A percentile compares a stretch with the other conserved stretches of the same genome.
Conservation (phyloP, 2,113 vertebrate genomes). For the Dolichotis patagonum region DNA sequence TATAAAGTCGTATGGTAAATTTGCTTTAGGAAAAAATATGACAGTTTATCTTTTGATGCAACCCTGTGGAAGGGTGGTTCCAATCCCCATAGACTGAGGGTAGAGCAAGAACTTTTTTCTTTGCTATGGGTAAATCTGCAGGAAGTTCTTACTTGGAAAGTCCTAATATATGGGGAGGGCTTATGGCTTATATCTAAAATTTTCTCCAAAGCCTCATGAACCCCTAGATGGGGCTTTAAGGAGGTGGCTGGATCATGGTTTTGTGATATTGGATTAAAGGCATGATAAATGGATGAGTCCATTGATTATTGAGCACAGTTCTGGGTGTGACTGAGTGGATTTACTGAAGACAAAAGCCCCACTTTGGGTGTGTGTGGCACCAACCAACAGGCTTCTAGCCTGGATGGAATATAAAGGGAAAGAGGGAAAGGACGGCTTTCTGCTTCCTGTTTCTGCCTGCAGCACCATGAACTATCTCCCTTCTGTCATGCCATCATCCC, state of each 20-base stretch:
- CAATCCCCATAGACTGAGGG: neutral
- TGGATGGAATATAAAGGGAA: neutral
- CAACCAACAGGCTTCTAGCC: neutral
- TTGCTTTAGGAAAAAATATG: slow-evolving; percentile 23
- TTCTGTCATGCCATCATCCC: neutral
- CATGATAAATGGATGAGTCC: neutral
- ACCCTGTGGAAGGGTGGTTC: neutral
- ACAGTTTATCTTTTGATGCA: neutral
- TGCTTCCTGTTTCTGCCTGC: neutral
- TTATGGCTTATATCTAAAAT: neutral
- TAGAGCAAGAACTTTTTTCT: neutral
- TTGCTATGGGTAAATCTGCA: neutral
- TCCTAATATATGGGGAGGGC: neutral
- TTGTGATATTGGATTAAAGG: neutral
- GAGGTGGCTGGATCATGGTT: neutral
- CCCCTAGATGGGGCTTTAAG: neutral
- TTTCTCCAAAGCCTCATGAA: neutral
- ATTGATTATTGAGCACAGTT: neutral
- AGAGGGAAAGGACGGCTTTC: neutral
- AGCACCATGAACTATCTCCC: neutral
- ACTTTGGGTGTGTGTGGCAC: neutral
- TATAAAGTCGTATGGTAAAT: neutral
- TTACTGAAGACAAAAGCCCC: neutral
- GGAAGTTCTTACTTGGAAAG: neutral
- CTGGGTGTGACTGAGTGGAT: neutral